These are phyloP conservation scores for Eledona agricola DNA, from an alignment of 2,888 invertebrate species.

Conservation along the genomic window DNA sequence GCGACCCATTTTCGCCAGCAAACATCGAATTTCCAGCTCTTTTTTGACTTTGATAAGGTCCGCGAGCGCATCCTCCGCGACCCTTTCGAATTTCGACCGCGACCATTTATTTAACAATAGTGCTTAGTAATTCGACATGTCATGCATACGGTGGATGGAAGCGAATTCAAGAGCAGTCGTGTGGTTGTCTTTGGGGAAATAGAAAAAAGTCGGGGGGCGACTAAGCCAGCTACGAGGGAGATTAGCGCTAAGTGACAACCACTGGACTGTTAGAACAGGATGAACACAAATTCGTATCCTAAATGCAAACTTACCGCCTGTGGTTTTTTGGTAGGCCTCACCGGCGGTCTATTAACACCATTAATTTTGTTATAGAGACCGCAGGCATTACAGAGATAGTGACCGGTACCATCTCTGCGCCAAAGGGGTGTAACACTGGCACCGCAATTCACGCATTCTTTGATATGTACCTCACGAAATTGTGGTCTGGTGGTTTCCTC, in stretches of 20 bases:
- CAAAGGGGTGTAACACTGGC: conserved; percentile 79
- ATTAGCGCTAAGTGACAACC: conserved; percentile 7
- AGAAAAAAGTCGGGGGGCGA: not conserved
- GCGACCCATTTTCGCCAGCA: conserved; percentile 37
- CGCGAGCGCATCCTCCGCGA: too few species aligned
- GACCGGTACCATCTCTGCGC: conserved; percentile 86
- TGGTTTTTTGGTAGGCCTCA: conserved; percentile 73
- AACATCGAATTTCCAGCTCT: conserved; percentile 14
- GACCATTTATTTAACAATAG: too few species aligned
- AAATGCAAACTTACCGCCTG: conserved; percentile 64
- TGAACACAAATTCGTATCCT: conserved; percentile 35
- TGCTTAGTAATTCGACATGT: conserved; percentile 1
- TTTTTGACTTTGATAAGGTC: conserved; percentile 2
- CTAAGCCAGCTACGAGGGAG: not conserved
- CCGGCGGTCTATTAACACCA: conserved; percentile 79
- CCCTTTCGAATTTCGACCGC: too few species aligned
- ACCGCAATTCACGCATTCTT: conserved; percentile 76
- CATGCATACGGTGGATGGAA: conserved; percentile 2
- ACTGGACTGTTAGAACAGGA: conserved; percentile 9
- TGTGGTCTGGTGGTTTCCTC: conserved; percentile 55
- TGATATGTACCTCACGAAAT: conserved; percentile 67
- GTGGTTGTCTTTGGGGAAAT: conserved; percentile 5
- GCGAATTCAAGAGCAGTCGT: conserved; percentile 4
- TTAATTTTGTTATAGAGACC: conserved; percentile 70
- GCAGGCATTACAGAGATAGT: conserved; percentile 89